Evolutionary conservation across 1,140 invertebrate genomes (phyloP).

Genomic region (Trachelipus rathkii): DNA sequence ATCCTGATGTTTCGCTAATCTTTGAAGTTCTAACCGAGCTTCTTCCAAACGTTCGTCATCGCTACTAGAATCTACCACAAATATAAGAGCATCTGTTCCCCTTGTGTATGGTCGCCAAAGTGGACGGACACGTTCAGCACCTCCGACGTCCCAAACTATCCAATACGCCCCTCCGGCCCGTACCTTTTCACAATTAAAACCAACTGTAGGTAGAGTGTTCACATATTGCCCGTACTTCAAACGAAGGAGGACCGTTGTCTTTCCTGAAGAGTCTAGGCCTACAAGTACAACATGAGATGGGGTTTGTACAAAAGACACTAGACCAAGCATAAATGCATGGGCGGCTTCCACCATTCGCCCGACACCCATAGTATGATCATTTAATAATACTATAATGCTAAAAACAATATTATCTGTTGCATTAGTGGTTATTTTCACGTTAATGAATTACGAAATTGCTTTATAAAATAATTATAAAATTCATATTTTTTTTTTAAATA

Average conservation of each 20-base stretch:
- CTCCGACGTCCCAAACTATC: slow-evolving; percentile 88
- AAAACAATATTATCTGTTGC: too few species aligned
- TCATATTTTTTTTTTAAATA: too few species aligned
- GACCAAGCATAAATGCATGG: slow-evolving; percentile 1
- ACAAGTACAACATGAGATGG: slow-evolving; percentile 83
- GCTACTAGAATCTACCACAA: slow-evolving; percentile 85
- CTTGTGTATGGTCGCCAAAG: slow-evolving; percentile 87
- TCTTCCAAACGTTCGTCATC: slow-evolving; percentile 89
- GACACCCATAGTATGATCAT: background rate
- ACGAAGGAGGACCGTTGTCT: slow-evolving; percentile 92
- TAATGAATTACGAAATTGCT: too few species aligned
- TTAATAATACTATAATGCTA: too few species aligned
- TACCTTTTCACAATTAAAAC: slow-evolving; percentile 96
- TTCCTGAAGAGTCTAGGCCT: slow-evolving; percentile 91
- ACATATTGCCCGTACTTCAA: slow-evolving; percentile 96
- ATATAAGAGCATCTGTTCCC: slow-evolving; percentile 91
- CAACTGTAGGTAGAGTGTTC: slow-evolving; percentile 93
- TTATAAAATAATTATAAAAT: too few species aligned
- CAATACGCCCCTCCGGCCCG: slow-evolving; percentile 68
- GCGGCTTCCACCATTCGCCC: background rate
- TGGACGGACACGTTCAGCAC: slow-evolving; percentile 87
- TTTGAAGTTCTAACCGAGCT: slow-evolving; percentile 86
- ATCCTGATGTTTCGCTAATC: slow-evolving; percentile 80
- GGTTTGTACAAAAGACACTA: slow-evolving; percentile 23
- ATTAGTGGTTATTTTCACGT: too few species aligned